Evolutionary conservation across 2,797 vertebrate genomes (phyloP).

Genomic region (Amniataba percoides): DNA sequence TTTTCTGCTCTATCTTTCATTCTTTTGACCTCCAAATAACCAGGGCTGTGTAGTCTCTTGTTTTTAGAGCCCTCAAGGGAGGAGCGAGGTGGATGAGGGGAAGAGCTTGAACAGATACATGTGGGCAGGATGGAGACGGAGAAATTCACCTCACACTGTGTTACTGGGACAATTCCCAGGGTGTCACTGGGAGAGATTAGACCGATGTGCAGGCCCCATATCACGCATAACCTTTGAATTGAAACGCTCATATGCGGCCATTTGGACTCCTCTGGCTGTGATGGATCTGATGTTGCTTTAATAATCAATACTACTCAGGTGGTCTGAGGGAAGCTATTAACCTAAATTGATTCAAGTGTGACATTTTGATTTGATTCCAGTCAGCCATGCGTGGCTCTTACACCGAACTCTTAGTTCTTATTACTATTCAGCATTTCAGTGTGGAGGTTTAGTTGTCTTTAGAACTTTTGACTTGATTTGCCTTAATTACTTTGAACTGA

Average conservation of each 20-base stretch:
- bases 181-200: constrained; percentile 34
- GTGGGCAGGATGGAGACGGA: constrained; percentile 90
- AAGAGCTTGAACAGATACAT: constrained; percentile 89
- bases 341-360: constrained; percentile 58
- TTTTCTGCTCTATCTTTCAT: constrained; percentile 51
- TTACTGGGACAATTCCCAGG: constrained; percentile 81
- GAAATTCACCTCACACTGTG: constrained; percentile 87
- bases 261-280: constrained; percentile 28
- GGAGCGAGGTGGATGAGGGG: constrained; percentile 70
- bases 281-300: constrained; percentile 51
- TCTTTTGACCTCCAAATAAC: constrained; percentile 88
- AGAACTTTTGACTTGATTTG: not conserved
- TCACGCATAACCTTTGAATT: constrained; percentile 15
- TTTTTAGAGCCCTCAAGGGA: constrained; percentile 88
- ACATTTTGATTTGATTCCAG: constrained; percentile 65
- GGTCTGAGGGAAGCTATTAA: constrained; percentile 51
- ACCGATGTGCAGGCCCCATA: not conserved
- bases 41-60: constrained; percentile 88
- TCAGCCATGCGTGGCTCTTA: constrained; percentile 31
- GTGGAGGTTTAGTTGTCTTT: not conserved
- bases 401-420: constrained; percentile 33
- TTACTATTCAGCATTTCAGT: not conserved
- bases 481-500: not conserved
- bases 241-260: constrained; percentile 22
- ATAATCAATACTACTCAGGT: constrained; percentile 63